A percentile compares a stretch with the other conserved stretches of the same genome.
Evolutionary conservation across 2,797 vertebrate genomes (phyloP).

Genomic region (Poecile montanus): DNA sequence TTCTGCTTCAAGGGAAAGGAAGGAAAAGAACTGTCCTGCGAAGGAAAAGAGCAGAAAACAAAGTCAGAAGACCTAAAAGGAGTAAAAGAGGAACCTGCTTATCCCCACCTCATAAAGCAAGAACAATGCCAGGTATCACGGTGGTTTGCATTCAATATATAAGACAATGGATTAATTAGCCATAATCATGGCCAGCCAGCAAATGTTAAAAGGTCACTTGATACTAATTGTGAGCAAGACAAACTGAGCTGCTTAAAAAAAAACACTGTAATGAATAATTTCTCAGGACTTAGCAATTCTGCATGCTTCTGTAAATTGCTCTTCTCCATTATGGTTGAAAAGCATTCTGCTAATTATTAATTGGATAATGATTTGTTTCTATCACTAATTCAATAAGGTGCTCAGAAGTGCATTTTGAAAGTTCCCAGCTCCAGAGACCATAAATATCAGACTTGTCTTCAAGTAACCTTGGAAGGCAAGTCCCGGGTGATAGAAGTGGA

Average conservation of each 20-base stretch:
- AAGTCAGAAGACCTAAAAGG: background rate
- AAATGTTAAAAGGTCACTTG: conserved; percentile 37
- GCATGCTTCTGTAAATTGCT: conserved; percentile 28
- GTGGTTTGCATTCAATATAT: background rate
- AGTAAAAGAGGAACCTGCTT: background rate
- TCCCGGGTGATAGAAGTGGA: background rate
- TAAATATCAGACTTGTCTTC: background rate
- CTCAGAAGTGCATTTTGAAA: conserved; percentile 30
- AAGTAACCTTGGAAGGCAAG: background rate
- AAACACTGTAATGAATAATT: background rate
- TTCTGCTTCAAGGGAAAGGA: background rate
- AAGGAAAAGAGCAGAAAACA: background rate
- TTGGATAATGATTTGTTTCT: conserved; percentile 69
- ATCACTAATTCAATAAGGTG: conserved; percentile 53
- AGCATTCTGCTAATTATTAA: conserved; percentile 62
- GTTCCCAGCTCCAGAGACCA: background rate
- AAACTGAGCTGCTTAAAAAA: conserved; percentile 14
- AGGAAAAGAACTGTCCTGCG: background rate
- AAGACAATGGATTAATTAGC: conserved; percentile 23
- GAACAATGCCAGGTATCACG: background rate
- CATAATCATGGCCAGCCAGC: background rate
- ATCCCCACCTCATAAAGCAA: background rate
- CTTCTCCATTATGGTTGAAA: conserved; percentile 28
- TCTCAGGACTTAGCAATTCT: conserved; percentile 8
- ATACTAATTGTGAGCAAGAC: conserved; percentile 27